Evolutionary conservation across 1,140 invertebrate genomes (phyloP).

Genomic region (Drosophila sp.): DNA sequence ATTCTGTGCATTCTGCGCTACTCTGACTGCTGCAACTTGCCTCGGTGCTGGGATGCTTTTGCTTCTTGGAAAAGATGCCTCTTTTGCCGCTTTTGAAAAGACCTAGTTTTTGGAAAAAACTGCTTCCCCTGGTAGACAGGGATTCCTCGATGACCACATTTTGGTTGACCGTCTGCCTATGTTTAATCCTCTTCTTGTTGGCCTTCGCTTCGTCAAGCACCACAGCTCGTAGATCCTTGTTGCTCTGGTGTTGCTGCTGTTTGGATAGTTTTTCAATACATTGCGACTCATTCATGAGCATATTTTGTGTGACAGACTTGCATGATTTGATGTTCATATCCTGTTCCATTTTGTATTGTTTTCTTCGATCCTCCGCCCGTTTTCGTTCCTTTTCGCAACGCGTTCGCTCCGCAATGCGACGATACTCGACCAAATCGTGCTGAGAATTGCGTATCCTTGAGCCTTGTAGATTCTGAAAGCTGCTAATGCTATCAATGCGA

Average conservation of each 20-base stretch:
- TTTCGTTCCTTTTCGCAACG: not conserved
- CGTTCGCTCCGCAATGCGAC: conserved; percentile 14
- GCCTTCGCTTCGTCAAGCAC: not conserved
- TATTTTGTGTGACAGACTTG: not conserved
- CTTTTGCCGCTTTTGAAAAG: not conserved
- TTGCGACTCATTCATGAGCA: not conserved
- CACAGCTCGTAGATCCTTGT: not conserved
- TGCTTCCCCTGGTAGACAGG: not conserved
- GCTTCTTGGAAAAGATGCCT: not conserved
- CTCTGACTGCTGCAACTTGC: not conserved
- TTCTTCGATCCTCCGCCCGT: not conserved
- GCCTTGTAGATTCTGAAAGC: not conserved
- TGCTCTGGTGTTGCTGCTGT: not conserved
- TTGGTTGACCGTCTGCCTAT: not conserved
- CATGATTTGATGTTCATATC: not conserved
- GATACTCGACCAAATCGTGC: conserved; percentile 13
- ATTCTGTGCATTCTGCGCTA: no score
- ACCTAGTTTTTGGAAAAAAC: not conserved
- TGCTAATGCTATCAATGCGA: conserved; percentile 31
- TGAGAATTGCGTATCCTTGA: not conserved
- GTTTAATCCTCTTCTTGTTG: not conserved
- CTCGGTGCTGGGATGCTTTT: not conserved
- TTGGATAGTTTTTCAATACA: not conserved
- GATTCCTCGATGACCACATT: not conserved
- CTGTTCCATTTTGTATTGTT: not conserved